Conservation (phyloP, 2,113 vertebrate species). For the Dendrocopos noguchii region DNA sequence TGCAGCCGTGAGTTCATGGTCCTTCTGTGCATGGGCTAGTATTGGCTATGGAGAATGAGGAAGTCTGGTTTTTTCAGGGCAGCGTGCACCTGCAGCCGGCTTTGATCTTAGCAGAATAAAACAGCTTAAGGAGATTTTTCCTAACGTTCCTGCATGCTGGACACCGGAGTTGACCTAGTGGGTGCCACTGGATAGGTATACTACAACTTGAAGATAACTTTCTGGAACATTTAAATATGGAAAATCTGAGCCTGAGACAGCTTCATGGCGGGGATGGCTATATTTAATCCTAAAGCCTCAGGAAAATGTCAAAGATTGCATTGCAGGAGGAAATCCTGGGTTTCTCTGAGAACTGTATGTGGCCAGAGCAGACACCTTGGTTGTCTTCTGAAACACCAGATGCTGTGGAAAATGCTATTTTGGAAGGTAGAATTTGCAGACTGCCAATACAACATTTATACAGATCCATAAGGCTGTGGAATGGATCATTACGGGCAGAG, state of each 20-base stretch:
- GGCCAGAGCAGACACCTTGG: neutral
- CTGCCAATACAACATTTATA: neutral
- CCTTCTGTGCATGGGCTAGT: accelerated
- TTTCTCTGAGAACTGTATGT: neutral
- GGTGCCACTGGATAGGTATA: neutral
- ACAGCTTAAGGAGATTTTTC: neutral
- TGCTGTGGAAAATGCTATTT: neutral
- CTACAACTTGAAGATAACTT: constrained; percentile 4
- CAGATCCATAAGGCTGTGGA: neutral
- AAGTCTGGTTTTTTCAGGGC: neutral
- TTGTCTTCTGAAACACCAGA: neutral
- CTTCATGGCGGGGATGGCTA: neutral
- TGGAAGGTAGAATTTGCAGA: neutral
- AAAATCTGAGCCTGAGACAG: neutral
- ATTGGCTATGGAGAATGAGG: neutral
- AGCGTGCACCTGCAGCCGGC: neutral
- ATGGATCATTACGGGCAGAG: neutral
- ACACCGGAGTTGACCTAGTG: constrained; percentile 8
- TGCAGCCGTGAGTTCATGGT: neutral
- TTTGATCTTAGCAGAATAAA: neutral
- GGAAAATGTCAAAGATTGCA: constrained; percentile 18
- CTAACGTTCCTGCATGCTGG: neutral
- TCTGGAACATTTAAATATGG: constrained; percentile 26
- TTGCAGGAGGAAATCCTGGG: constrained; percentile 5
- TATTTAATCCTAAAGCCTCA: constrained; percentile 44